These are phyloP conservation scores for Echinometra lucunter DNA, from an alignment of 53 echinoderm and acorn worm genomes.

Conservation along the genomic window DNA sequence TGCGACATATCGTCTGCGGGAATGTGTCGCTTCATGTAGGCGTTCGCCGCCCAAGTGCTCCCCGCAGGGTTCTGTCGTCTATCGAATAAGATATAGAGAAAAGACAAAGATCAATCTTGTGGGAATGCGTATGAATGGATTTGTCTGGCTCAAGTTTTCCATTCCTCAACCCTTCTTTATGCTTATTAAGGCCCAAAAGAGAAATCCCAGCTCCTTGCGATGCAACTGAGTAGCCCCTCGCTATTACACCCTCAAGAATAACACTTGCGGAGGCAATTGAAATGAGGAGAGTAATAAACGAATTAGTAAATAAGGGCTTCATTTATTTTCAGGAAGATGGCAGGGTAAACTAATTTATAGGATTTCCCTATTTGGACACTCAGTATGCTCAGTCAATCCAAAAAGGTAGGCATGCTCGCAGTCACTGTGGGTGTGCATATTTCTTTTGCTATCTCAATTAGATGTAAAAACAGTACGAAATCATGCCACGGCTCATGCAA, in stretches of 20 bases:
- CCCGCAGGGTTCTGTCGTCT: neutral
- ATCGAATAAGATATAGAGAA: neutral
- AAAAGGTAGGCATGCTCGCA: neutral
- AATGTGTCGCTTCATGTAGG: neutral
- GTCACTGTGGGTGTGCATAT: neutral
- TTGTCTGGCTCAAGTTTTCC: neutral
- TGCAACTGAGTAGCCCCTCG: no score
- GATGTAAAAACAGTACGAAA: neutral
- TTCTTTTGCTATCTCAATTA: neutral
- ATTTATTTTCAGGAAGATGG: no score
- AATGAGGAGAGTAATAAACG: no score
- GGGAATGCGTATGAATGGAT: neutral
- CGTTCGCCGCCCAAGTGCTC: neutral
- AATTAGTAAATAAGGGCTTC: no score
- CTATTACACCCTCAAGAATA: no score
- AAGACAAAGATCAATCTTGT: neutral
- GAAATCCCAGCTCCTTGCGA: neutral
- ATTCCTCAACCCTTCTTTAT: neutral
- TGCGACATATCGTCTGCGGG: constrained; percentile 5
- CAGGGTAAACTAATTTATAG: no score
- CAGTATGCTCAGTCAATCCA: no score
- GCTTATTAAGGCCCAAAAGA: neutral
- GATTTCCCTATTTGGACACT: no score
- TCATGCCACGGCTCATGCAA: neutral
- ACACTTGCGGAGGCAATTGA: no score